Base-by-base conservation (phyloP, 2,113 vertebrate species). In the Anoplopoma fimbria region DNA sequence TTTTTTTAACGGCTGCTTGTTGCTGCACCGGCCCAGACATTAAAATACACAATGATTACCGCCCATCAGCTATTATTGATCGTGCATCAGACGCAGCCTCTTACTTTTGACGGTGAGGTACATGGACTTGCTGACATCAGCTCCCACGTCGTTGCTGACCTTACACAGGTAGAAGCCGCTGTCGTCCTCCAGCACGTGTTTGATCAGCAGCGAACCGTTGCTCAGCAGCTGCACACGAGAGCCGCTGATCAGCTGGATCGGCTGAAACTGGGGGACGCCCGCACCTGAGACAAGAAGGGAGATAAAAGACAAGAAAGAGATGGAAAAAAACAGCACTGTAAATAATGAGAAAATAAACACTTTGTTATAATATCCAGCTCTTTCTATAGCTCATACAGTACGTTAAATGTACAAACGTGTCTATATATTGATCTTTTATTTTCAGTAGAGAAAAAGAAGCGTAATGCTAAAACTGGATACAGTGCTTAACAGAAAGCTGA, bases 71-170 rank as follows among this genome's bases (percentile, higher is more conserved):
- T 74, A 55, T 31, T 81, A 73, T 49, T 67, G 64, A 85, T 65
- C 38, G 4, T 34, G 58, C 33, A 68, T 82, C 51, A 70, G 49
- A 49, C 2, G 17, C 27, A 23, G 62, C 75, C 92, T 91, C 98
- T 99, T 99, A 99, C 98, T 99, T 97, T 99, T 99, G 92, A 99
- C 97, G 81, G 97, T 99, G 96, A 99, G 98, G 96, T 98, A 99
- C 98, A 99, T 99, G 97, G 98, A 99, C 96, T 99, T 99, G 98
- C 98, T 99, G 97, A 99, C 98, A 93, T 99, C 98, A 60, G 98
- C 98, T 94, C 98, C 98, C 95, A 99, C 98, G 92, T 99, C 97
- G 94, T 99, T 99, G 97, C 98, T 99, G 97, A 99, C 98, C 94
- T 99, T 99, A 95, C 98, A 99, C 93, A 99, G 97, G 95, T 99